These are phyloP conservation scores for Tribolium madens DNA, from an alignment of 1,140 invertebrate species.

Conservation along the genomic window DNA sequence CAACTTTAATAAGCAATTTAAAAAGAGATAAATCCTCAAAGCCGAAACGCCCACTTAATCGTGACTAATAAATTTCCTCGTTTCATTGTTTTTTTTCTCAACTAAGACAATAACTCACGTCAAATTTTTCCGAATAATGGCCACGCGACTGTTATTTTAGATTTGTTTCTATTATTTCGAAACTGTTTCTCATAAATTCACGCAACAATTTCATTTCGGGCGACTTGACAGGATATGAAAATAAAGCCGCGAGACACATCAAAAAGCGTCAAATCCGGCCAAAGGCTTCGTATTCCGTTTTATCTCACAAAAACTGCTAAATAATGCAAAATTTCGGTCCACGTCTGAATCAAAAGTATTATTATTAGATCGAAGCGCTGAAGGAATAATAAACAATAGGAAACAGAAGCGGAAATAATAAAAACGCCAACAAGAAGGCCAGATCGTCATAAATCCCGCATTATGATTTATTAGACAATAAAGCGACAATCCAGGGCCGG, in stretches of 20 bases:
- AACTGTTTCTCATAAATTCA: not conserved
- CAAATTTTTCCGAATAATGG: slow-evolving; percentile 16
- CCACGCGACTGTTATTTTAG: not conserved
- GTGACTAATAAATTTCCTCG: slow-evolving; percentile 19
- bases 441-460: slow-evolving; percentile 41
- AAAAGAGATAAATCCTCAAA: slow-evolving; percentile 24
- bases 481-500: slow-evolving; percentile 19
- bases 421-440: slow-evolving; percentile 39
- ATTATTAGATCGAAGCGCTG: slow-evolving; percentile 39
- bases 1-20: slow-evolving; percentile 36
- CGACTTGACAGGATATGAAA: slow-evolving; percentile 8
- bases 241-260: slow-evolving; percentile 8
- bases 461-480: slow-evolving; percentile 47
- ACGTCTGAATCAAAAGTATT: slow-evolving; percentile 19
- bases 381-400: slow-evolving; percentile 44
- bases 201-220: slow-evolving; percentile 8
- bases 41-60: slow-evolving; percentile 10
- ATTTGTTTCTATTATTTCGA: slow-evolving; percentile 38
- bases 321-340: slow-evolving; percentile 13
- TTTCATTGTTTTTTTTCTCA: slow-evolving; percentile 2
- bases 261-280: slow-evolving; percentile 25
- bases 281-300: slow-evolving; percentile 24
- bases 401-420: slow-evolving; percentile 47
- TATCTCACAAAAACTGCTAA: slow-evolving; percentile 29
- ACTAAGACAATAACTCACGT: slow-evolving; percentile 1